Conservation (phyloP, 2,888 invertebrate species). For the Caenorhabditis doughertyi region DNA sequence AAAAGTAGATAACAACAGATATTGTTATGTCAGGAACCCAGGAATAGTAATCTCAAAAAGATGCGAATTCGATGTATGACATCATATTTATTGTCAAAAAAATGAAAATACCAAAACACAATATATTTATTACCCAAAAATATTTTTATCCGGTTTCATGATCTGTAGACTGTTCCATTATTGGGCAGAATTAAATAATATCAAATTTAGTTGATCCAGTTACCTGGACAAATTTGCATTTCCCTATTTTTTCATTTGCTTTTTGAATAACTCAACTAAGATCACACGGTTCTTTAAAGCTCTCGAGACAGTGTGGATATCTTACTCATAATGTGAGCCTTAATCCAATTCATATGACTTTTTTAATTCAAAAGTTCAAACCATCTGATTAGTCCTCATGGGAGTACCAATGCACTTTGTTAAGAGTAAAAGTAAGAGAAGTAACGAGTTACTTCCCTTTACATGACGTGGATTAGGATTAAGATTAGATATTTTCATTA, state of each 20-base stretch:
- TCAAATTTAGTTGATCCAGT: neutral
- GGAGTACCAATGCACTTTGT: slow-evolving; percentile 15
- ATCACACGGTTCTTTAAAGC: too few species aligned
- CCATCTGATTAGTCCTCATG: neutral
- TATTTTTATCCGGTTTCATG: neutral
- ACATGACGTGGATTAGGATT: slow-evolving; percentile 30
- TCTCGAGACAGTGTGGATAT: neutral
- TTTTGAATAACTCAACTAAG: neutral
- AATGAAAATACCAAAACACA: too few species aligned
- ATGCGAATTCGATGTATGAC: too few species aligned
- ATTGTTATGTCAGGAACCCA: neutral
- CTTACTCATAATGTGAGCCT: neutral
- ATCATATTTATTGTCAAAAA: too few species aligned
- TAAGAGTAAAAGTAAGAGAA: neutral
- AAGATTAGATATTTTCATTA: slow-evolving; percentile 38
- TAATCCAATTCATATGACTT: neutral
- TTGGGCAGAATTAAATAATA: neutral
- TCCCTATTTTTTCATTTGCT: neutral
- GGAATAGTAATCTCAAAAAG: too few species aligned
- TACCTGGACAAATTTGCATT: neutral
- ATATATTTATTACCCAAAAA: neutral
- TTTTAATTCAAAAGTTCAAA: slow-evolving; percentile 1
- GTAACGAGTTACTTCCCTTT: slow-evolving; percentile 2
- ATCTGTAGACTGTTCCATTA: neutral
- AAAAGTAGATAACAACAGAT: neutral